These are phyloP conservation scores for Habropoda laboriosa DNA, from an alignment of 1,140 invertebrate genomes.

Conservation along the genomic window DNA sequence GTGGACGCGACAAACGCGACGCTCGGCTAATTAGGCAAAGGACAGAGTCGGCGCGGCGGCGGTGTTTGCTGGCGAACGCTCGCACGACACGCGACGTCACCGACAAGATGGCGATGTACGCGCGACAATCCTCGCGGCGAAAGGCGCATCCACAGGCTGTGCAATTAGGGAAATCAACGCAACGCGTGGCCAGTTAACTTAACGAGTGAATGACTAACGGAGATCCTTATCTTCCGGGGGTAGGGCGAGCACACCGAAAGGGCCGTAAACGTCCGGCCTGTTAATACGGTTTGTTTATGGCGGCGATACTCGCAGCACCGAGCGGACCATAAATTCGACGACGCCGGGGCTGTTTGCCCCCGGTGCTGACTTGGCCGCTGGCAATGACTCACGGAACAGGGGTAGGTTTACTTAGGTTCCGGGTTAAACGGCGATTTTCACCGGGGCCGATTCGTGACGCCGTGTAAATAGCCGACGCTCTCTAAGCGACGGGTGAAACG, in stretches of 20 bases:
- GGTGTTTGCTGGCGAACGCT: too few species aligned
- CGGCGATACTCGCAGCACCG: conserved; percentile 22
- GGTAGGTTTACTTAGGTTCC: conserved; percentile 44
- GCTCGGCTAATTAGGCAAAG: conserved; percentile 20
- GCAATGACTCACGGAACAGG: conserved; percentile 38
- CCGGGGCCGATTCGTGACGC: conserved; percentile 31
- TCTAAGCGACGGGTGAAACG: background rate
- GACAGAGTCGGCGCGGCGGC: background rate
- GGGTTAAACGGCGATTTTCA: conserved; percentile 49
- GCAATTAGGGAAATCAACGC: conserved; percentile 71
- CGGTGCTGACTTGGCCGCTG: conserved; percentile 5
- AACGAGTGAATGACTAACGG: conserved; percentile 75
- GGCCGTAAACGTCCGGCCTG: conserved; percentile 68
- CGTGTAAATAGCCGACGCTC: conserved; percentile 34
- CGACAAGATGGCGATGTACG: background rate
- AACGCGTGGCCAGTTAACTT: conserved; percentile 70
- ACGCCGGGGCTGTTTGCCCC: conserved; percentile 10
- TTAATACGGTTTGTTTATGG: conserved; percentile 75
- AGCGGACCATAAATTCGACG: conserved; percentile 39
- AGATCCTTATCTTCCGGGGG: conserved; percentile 73
- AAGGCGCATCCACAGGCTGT: conserved; percentile 39
- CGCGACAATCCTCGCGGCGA: conserved; percentile 4
- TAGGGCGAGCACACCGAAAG: conserved; percentile 55
- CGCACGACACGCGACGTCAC: conserved; percentile 5
- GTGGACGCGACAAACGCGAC: background rate